Percentiles rank a stretch among this genome's conserved stretches.
These are phyloP conservation scores for Drosophila tani DNA, from an alignment of 1,140 invertebrate species.

Conservation along the genomic window DNA sequence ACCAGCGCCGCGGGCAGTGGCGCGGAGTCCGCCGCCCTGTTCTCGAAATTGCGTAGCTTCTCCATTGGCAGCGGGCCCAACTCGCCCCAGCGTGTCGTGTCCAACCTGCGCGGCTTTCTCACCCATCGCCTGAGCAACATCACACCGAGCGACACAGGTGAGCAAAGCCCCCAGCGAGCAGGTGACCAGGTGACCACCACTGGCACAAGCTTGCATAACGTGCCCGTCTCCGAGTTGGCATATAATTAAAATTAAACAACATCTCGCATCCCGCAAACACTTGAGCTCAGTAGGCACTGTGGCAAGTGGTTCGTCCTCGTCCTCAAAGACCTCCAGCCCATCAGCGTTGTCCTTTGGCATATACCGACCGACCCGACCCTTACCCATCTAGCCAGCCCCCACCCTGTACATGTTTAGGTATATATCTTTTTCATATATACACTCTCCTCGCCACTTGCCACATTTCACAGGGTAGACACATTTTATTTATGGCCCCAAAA, in stretches of 20 bases:
- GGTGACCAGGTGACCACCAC: constrained; percentile 9
- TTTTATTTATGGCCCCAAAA: constrained; percentile 57
- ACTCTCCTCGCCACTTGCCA: constrained; percentile 36
- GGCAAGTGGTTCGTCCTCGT: constrained; percentile 62
- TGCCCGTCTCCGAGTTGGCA: constrained; percentile 42
- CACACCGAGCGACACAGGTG: constrained; percentile 87
- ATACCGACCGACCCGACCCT: constrained; percentile 13
- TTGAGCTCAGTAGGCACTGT: constrained; percentile 33
- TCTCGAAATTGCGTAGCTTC: constrained; percentile 85
- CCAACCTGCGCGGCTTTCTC: constrained; percentile 87
- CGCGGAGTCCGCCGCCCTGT: constrained; percentile 84
- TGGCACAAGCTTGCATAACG: constrained; percentile 63
- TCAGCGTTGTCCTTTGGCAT: constrained; percentile 61
- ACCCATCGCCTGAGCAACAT: constrained; percentile 86
- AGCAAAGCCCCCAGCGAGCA: constrained; percentile 42
- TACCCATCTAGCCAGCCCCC: neutral
- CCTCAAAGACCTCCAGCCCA: constrained; percentile 27
- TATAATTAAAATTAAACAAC: constrained; percentile 81
- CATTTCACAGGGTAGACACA: constrained; percentile 64
- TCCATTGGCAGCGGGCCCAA: constrained; percentile 85
- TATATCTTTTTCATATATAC: constrained; percentile 3
- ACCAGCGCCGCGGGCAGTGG: constrained; percentile 76
- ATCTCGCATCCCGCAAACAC: constrained; percentile 60
- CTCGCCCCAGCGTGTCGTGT: constrained; percentile 86
- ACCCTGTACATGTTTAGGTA: neutral